Evolutionary conservation across 2,888 invertebrate genomes (phyloP).

Genomic region (Acrocyrtus sp.): DNA sequence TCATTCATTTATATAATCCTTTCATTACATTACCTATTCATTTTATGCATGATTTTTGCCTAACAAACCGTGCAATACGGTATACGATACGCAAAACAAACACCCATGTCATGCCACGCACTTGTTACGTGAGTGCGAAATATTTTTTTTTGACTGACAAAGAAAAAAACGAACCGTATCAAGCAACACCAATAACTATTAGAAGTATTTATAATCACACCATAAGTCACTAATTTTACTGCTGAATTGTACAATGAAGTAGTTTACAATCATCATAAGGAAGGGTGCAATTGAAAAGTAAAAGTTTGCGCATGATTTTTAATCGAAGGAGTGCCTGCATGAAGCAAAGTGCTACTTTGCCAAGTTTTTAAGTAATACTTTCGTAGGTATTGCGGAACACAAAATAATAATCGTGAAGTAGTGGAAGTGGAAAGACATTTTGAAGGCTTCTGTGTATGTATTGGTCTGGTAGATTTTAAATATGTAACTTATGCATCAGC

Average conservation of each 20-base stretch:
- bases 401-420: constrained; percentile 3
- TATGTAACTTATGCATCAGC: background rate
- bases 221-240: constrained; percentile 1
- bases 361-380: constrained; percentile 13
- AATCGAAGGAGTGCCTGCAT: constrained; percentile 6
- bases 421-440: background rate
- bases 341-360: no score
- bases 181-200: constrained; percentile 3
- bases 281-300: constrained; percentile 27
- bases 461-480: background rate
- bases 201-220: constrained; percentile 1
- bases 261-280: constrained; percentile 8
- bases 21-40: constrained; percentile 27
- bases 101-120: no score
- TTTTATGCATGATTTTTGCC: constrained; percentile 24
- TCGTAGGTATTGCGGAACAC: constrained; percentile 8
- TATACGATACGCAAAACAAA: no score
- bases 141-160: no score
- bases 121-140: no score
- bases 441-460: constrained; percentile 4
- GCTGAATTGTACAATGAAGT: background rate
- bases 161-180: constrained; percentile 8
- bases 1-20: background rate
- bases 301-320: constrained; percentile 39
- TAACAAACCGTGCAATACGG: constrained; percentile 25